Evolutionary conservation across 1,140 invertebrate genomes (phyloP), one percentile per base, ranked within the genome.

Genomic region (Drosophila funebris): DNA sequence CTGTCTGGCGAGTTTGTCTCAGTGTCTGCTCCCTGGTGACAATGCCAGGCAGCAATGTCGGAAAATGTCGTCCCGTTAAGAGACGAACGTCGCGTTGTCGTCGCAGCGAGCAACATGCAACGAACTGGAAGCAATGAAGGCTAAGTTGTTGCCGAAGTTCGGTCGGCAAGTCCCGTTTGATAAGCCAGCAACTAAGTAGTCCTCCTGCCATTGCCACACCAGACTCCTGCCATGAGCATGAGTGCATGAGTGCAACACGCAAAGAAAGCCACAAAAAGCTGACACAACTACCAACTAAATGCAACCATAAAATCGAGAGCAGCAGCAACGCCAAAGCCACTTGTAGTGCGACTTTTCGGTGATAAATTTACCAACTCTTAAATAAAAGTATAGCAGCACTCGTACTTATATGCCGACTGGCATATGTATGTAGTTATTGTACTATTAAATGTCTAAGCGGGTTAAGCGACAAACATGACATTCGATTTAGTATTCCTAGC

Each of bases 61-160:
- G 58, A 58, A 70, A 73, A 31, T 53, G 62, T 58, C 46, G 61
- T n/a, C 68, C 22, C 22, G 36, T 48, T 11, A 18, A 3, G 29
- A 36, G 74, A 71, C 56, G 63, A 48, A 16, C 50, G 75, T 44
- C 20, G 27, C 29, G n/a, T n/a, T n/a, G n/a, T n/a, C n/a, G n/a
- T n/a, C n/a, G n/a, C n/a, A n/a, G n/a, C n/a, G n/a, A 69, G 44
- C 22, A 46, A 77, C 31, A 73, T 71, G 62, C 81, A 85, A 82
- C 81, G 77, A 85, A 84, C 77, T 85, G 82, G 82, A 85, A 85
- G 84, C 81, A 85, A 85, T 85, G 81, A 85, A 85, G 78, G 78
- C 85, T 81, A 87, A 85, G 81, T 85, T 85, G 77, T 87, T 79
- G 73, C 77, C 76, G 81, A 75, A 78, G 58, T 80, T 80, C 72